Conservation (phyloP, 1,140 invertebrate genomes). For the Tachypleus tridentatus region DNA sequence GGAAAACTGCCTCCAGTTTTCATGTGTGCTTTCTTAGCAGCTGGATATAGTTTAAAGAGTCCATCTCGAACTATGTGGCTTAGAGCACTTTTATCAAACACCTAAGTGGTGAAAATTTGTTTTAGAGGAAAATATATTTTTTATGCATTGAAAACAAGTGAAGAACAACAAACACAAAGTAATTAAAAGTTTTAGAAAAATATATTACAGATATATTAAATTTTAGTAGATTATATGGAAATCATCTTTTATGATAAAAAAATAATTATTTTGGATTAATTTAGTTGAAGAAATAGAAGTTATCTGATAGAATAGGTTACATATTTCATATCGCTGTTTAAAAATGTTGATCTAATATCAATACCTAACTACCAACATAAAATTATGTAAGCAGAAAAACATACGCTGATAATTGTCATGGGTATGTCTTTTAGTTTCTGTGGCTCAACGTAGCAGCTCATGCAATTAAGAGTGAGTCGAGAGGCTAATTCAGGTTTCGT, state of each 20-base stretch:
- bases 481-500: conserved; percentile 72
- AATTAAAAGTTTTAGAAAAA: too few species aligned
- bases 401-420: conserved; percentile 69
- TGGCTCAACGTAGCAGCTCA: conserved; percentile 64
- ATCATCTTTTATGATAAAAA: too few species aligned
- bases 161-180: too few species aligned
- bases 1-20: conserved; percentile 86
- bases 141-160: too few species aligned
- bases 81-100: conserved; percentile 79
- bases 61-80: conserved; percentile 57
- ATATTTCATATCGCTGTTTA: too few species aligned
- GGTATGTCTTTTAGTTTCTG: conserved; percentile 53
- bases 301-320: too few species aligned
- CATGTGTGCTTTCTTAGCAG: conserved; percentile 72
- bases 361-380: too few species aligned
- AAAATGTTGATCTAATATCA: too few species aligned
- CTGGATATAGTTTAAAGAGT: conserved; percentile 75
- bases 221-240: too few species aligned
- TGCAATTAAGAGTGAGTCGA: conserved; percentile 73
- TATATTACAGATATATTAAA: not conserved
- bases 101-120: conserved; percentile 24
- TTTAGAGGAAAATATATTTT: too few species aligned
- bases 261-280: too few species aligned
- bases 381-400: conserved; percentile 6
- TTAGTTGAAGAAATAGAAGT: too few species aligned